Percentiles rank a stretch among this genome's conserved stretches.
Conservation (phyloP, 2,113 vertebrate genomes). For the Erythrocebus patas region DNA sequence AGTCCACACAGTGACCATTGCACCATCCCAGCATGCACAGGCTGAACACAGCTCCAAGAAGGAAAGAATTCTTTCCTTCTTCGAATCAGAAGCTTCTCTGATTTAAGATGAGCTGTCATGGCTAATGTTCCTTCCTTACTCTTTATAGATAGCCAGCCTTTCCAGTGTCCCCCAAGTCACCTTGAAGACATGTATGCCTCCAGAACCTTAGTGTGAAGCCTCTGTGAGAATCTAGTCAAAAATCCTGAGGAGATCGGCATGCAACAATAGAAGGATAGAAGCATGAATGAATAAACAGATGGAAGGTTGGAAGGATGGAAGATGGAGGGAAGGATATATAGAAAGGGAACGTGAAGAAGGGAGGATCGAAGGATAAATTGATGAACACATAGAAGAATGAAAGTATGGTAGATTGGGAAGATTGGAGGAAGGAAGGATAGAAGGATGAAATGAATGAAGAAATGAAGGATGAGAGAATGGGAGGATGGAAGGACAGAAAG, state of each 20-base stretch:
- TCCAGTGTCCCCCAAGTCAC: not conserved
- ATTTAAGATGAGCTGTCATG: not conserved
- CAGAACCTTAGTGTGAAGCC: not conserved
- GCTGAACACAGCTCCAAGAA: not conserved
- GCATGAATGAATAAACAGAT: not conserved
- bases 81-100: not conserved
- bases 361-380: no score
- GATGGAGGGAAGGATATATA: not conserved
- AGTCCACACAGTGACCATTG: not conserved
- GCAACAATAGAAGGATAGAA: not conserved
- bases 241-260: rapidly evolving
- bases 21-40: no score
- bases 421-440: no score
- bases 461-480: not conserved
- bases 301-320: no score
- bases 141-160: not conserved
- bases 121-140: not conserved
- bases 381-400: not conserved
- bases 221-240: not conserved
- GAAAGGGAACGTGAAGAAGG: not conserved
- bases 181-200: not conserved
- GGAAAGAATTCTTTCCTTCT: not conserved
- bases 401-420: no score
- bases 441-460: not conserved
- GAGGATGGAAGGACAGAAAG: not conserved